Base-by-base conservation (phyloP, 1,140 invertebrate genomes). In the Anagrus nilaparvatae region DNA sequence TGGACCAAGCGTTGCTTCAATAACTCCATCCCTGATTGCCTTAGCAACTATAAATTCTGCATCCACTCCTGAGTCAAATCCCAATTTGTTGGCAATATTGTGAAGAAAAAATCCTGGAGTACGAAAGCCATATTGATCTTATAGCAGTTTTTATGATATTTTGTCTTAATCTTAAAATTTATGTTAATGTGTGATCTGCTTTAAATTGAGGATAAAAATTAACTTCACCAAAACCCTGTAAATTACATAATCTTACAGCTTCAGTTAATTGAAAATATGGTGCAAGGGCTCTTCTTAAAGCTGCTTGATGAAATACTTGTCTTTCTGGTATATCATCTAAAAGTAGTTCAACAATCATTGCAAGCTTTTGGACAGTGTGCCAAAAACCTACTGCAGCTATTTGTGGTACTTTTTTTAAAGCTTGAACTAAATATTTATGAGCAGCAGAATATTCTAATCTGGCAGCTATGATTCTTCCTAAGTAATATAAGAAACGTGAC, bases 131-230 rank as follows among this genome's bases (percentile, higher is more conserved):
- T 62, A 99, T 98, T 42, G 92, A 92, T 24, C 96, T 74, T 30
- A 99, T 90, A 0, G 95, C 96, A 5, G 96, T 98, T 67, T 98
- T 98, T 56, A 99, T 99, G 2, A 99, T 96, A 74, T 99, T 99
- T 60, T 99, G 96, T 38, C 94, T 77, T 13, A 99, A 66, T 43
- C 92, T 78, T 13, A 97, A 72, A 54, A 97, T 97, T 20, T 97
- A 62, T 32, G 91, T 95, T 54, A 90, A 97, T 0, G 94, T 97
- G 55, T 95, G 82, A 67, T 97, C 94, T 41, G 72, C 68, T 21
- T 83, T 78, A 53, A 93, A 93, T 56, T 88, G 84, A 1, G 80
- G 77, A 1, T 85, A 86, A 67, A 81, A 88, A 48, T 91, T 88
- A 0, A 96, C 91, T 62, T 95, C 86, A 17, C 89, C 87, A 69